Evolutionary conservation across 2,888 invertebrate genomes (phyloP), one percentile per base, ranked within the genome.

Genomic region (Calliphora vomitoria): DNA sequence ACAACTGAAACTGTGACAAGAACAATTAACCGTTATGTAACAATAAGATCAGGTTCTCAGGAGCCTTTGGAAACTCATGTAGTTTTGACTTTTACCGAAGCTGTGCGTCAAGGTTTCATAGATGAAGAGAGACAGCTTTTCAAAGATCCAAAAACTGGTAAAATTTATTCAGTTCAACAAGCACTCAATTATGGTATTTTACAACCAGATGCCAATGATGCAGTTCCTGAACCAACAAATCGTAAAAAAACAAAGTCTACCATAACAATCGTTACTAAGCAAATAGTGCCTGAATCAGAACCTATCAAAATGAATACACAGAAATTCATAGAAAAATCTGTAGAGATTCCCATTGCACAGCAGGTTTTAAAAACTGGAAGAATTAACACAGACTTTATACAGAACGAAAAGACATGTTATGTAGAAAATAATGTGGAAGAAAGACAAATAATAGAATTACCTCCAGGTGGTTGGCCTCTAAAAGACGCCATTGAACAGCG

Each of bases 1-100:
- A 98, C 98, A 3, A 96, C 97, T 20, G 97, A 97, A 92, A 97
- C 97, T 8, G 97, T 98, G 44, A 97, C 97, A 6, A 97, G 97
- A 93, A 96, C 97, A 71, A 96, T 98, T 50, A 97, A 97, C 92
- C 95, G 97, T 31, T 96, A 97, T 91, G 97, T 97, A 3, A 97
- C 97, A 0, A 96, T 97, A 31, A 96, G 96, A 18, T 96, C 96
- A 69, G 90, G 94, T 38, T 94, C 95, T 15, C 95, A 95, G 89
- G 93, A 92, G 80, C 93, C 94, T 66, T 95, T 94, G 90, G 90
- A 91, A 53, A 95, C 95, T 89, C 68, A 82, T 50, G 95, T 95
- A 47, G 94, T 95, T 76, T 95, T 97, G 71, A 96, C 97, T 0
- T 97, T 97, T 89, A 95, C 96, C 3, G 97, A 97, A 92, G 98